Conservation (phyloP, 2,113 vertebrate species). For the Oryzias curvinotus region DNA sequence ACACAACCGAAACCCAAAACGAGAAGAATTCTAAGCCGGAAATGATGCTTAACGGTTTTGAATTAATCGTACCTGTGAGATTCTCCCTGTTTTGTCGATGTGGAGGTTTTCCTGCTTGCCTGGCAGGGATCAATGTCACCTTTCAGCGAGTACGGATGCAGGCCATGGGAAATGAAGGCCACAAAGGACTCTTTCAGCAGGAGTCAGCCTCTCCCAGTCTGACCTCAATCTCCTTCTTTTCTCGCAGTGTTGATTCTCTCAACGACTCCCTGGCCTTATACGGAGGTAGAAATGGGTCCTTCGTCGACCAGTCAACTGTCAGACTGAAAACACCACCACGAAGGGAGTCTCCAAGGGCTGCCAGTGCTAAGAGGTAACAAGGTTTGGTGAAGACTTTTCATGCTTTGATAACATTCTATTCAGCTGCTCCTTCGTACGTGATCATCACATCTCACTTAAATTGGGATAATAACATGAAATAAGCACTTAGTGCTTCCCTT, state of each 20-base stretch:
- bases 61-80: constrained; percentile 34
- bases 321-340: constrained; percentile 19
- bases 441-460: too few species aligned
- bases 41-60: background rate
- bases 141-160: constrained; percentile 64
- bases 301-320: constrained; percentile 29
- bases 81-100: constrained; percentile 45
- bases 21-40: too few species aligned
- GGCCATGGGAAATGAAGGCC: constrained; percentile 33
- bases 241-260: background rate
- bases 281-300: constrained; percentile 29
- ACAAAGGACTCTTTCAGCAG: constrained; percentile 77
- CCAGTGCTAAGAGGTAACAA: constrained; percentile 28
- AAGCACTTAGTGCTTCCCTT: background rate
- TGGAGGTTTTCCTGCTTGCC: constrained; percentile 52
- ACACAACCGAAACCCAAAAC: too few species aligned
- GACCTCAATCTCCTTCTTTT: constrained; percentile 57
- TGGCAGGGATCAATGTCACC: constrained; percentile 73
- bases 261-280: constrained; percentile 35
- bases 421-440: too few species aligned
- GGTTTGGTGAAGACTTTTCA: constrained; percentile 24
- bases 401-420: background rate
- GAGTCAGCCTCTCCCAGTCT: constrained; percentile 40
- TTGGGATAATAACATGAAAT: background rate
- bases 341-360: constrained; percentile 16